Evolutionary conservation across 1,140 invertebrate genomes (phyloP).

Genomic region (Habropoda laboriosa): DNA sequence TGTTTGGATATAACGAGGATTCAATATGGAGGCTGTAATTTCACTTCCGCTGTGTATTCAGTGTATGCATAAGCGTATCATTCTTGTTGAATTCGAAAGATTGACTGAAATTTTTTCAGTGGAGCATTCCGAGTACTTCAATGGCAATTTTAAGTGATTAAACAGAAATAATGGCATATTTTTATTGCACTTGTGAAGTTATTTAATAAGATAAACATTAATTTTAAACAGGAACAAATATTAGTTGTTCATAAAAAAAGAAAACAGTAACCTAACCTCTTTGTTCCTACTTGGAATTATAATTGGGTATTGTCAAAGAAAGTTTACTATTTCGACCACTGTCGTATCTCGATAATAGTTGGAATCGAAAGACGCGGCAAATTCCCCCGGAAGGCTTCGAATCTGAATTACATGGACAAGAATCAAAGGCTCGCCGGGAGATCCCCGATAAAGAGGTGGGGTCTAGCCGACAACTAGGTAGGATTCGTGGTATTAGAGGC

Average conservation of each 20-base stretch:
- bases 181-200: neutral
- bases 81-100: neutral
- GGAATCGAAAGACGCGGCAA: neutral
- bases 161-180: neutral
- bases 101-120: neutral
- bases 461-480: conserved; percentile 36
- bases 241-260: neutral
- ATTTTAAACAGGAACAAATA: no score
- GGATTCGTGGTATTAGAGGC: conserved; percentile 64
- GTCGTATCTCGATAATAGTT: neutral
- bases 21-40: neutral
- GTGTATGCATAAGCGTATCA: neutral
- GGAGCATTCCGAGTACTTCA: neutral
- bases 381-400: conserved; percentile 21
- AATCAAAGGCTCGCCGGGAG: conserved; percentile 47
- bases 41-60: neutral
- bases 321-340: neutral
- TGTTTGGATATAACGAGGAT: neutral
- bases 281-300: no score
- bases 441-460: conserved; percentile 42
- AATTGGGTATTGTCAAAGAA: neutral
- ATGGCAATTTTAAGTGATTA: neutral
- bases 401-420: conserved; percentile 35
- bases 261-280: no score
- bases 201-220: neutral